Evolutionary conservation across 2,888 invertebrate genomes (phyloP).

Genomic region (Xanthorhoe designata): DNA sequence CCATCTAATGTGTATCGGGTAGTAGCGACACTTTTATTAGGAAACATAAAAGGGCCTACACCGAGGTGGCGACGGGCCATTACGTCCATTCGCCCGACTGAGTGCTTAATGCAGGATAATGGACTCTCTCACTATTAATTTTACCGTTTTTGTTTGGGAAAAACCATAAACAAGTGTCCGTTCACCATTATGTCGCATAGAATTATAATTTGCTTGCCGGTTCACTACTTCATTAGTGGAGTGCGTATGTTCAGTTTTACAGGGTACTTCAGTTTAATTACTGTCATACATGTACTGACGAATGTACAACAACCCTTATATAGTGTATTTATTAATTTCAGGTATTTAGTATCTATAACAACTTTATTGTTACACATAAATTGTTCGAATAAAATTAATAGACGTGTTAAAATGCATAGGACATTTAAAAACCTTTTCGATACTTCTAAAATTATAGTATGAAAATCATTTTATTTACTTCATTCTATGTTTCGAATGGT

Average conservation of each 20-base stretch:
- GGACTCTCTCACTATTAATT: slow-evolving; percentile 79
- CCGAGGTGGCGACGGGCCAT: slow-evolving; percentile 63
- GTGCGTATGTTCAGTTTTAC: background rate
- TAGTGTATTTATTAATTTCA: no score
- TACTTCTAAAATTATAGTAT: no score
- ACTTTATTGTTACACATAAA: background rate
- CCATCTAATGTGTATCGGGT: slow-evolving; percentile 56
- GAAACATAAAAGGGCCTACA: slow-evolving; percentile 65
- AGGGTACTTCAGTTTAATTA: background rate
- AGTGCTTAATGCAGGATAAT: slow-evolving; percentile 81
- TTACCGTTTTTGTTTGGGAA: slow-evolving; percentile 67
- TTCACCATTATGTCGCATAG: slow-evolving; percentile 34
- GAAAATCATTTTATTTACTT: no score
- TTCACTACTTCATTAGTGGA: slow-evolving; percentile 3
- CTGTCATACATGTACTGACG: background rate
- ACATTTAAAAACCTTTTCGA: no score
- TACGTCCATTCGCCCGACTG: slow-evolving; percentile 71
- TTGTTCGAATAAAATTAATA: background rate
- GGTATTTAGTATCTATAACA: background rate
- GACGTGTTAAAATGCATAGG: background rate
- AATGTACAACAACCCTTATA: no score
- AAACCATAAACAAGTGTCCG: slow-evolving; percentile 61
- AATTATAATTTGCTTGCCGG: slow-evolving; percentile 16
- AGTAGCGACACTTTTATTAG: slow-evolving; percentile 71
- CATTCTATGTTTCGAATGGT: no score